These are phyloP conservation scores for Podotricha telesiphe DNA, from an alignment of 2,888 invertebrate genomes.

Conservation along the genomic window DNA sequence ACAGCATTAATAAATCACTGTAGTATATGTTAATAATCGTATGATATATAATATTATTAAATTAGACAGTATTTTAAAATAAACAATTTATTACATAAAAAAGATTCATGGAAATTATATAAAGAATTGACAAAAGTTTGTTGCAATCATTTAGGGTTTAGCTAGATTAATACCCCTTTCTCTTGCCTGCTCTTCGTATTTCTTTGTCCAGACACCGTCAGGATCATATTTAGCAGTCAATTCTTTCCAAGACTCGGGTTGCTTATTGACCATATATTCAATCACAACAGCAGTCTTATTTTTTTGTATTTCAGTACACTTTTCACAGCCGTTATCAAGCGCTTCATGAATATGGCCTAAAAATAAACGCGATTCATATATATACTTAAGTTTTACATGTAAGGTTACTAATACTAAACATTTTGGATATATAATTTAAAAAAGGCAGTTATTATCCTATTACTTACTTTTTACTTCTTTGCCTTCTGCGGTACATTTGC, in stretches of 20 bases:
- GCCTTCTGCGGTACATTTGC: constrained; percentile 88
- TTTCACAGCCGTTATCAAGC: constrained; percentile 84
- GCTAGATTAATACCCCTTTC: constrained; percentile 74
- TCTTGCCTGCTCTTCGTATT: constrained; percentile 84
- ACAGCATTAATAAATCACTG: too few relatives aligned
- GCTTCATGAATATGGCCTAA: constrained; percentile 85
- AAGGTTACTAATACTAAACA: not conserved
- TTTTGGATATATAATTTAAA: not conserved
- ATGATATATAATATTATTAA: too few relatives aligned
- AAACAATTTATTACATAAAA: too few relatives aligned
- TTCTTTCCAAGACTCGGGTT: constrained; percentile 85
- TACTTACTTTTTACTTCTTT: constrained; percentile 86
- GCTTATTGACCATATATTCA: constrained; percentile 86
- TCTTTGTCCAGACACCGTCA: constrained; percentile 85
- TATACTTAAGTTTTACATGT: not conserved
- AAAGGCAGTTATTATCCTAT: not conserved
- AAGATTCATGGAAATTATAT: too few relatives aligned
- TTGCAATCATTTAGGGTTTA: constrained; percentile 35
- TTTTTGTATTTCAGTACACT: constrained; percentile 86
- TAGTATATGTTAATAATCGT: too few relatives aligned
- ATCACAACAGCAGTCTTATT: constrained; percentile 85
- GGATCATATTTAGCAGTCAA: constrained; percentile 88
- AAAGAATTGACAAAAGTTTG: too few relatives aligned
- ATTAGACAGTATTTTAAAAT: too few relatives aligned
- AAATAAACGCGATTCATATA: constrained; percentile 33